These are phyloP conservation scores for Polyodon spathula DNA, from an alignment of 2,113 vertebrate species.

Conservation along the genomic window DNA sequence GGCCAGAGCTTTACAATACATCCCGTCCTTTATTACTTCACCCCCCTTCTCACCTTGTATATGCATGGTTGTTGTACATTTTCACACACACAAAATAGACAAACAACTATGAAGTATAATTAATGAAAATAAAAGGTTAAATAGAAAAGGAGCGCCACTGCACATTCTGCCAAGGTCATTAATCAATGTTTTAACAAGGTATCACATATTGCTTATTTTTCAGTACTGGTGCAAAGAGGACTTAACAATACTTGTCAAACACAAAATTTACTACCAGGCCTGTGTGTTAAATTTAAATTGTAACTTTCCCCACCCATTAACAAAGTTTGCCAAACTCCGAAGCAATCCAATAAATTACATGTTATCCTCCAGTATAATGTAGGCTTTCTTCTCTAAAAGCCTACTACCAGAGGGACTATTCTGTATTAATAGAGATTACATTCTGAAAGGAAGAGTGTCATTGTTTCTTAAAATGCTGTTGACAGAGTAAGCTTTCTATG, in stretches of 20 bases:
- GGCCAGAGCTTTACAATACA: background rate
- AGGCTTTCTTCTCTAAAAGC: background rate
- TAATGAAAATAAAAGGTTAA: constrained; percentile 6
- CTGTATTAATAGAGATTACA: too few species aligned
- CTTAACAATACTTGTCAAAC: constrained; percentile 5
- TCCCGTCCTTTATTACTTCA: background rate
- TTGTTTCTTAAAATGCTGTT: too few species aligned
- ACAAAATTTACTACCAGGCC: background rate
- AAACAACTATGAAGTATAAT: background rate
- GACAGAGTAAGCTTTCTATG: too few species aligned
- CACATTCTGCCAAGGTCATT: background rate
- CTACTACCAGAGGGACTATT: background rate
- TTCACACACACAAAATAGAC: background rate
- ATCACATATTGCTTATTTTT: background rate
- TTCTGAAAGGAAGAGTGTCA: too few species aligned
- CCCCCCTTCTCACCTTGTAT: background rate
- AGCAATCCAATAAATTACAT: background rate
- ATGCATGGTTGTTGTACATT: background rate
- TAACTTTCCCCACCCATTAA: background rate
- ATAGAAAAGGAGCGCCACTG: background rate
- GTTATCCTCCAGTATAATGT: background rate
- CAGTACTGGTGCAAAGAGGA: background rate
- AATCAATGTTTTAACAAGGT: background rate
- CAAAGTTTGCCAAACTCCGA: background rate
- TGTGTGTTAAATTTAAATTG: background rate